These are phyloP conservation scores for Diadema setosum DNA, from an alignment of 35 echinoderm and acorn worm genomes.

Conservation along the genomic window DNA sequence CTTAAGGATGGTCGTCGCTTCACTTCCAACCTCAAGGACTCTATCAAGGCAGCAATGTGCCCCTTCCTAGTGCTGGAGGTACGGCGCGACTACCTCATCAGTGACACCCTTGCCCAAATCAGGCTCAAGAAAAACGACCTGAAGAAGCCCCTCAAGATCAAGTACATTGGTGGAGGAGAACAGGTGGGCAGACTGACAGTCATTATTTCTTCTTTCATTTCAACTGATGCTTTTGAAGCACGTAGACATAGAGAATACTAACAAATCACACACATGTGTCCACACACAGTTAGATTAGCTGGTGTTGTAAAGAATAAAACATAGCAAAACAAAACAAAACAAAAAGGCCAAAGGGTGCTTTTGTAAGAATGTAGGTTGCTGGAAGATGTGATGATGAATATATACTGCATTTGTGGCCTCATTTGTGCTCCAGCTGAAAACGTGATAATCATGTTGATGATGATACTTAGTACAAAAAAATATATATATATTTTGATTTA, in stretches of 20 bases:
- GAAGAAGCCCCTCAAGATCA: slow-evolving; percentile 97
- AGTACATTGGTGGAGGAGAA: slow-evolving; percentile 97
- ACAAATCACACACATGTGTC: no score
- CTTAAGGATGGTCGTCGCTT: slow-evolving; percentile 23
- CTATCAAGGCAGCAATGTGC: slow-evolving; percentile 85
- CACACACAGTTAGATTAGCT: background rate
- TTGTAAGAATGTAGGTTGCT: no score
- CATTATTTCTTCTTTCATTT: background rate
- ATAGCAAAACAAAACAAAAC: no score
- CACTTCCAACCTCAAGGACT: slow-evolving; percentile 32
- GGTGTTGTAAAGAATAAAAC: no score
- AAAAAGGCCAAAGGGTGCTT: no score
- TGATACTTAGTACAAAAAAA: no score
- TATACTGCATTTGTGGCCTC: no score
- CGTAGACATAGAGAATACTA: no score
- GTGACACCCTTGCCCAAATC: slow-evolving; percentile 87
- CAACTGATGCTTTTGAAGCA: background rate
- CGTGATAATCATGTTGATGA: no score
- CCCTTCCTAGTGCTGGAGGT: slow-evolving; percentile 91
- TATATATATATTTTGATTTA: no score
- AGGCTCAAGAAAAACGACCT: slow-evolving; percentile 73
- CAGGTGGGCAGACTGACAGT: slow-evolving; percentile 66
- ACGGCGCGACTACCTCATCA: slow-evolving; percentile 65
- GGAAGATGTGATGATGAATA: no score
- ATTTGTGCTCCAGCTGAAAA: no score